Evolutionary conservation across 2,888 invertebrate species (phyloP).

Genomic region (Latrodectus elegans): DNA sequence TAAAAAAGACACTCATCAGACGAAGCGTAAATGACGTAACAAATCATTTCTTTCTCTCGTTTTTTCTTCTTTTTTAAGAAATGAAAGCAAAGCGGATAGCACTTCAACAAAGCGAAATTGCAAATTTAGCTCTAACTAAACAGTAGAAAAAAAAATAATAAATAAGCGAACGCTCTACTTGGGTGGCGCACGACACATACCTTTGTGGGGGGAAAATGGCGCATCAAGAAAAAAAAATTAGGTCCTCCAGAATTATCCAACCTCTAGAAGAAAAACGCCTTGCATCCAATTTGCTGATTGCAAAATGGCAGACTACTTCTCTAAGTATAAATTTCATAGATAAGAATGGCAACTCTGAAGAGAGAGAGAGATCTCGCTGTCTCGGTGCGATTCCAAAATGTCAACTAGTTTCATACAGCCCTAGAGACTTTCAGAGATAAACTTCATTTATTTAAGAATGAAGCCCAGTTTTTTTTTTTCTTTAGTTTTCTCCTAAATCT

Average conservation of each 20-base stretch:
- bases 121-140: background rate
- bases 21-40: no score
- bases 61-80: no score
- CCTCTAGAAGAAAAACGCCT: constrained; percentile 19
- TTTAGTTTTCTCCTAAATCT: background rate
- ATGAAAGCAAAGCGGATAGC: no score
- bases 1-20: no score
- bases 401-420: background rate
- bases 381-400: constrained; percentile 25
- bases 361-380: constrained; percentile 19
- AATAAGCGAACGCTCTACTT: constrained; percentile 35
- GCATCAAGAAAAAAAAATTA: constrained; percentile 12
- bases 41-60: no score
- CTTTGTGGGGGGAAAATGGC: constrained; percentile 8
- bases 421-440: constrained; percentile 20
- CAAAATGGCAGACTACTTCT: constrained; percentile 48
- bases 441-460: constrained; percentile 11
- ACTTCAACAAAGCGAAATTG: background rate
- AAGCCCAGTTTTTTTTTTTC: background rate
- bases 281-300: constrained; percentile 66
- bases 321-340: constrained; percentile 59
- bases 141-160: background rate
- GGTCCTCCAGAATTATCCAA: constrained; percentile 9
- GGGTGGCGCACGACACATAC: constrained; percentile 30
- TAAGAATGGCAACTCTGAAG: constrained; percentile 27